Conservation (phyloP, 2,113 vertebrate genomes). For the Leptodactylus fuscus region DNA sequence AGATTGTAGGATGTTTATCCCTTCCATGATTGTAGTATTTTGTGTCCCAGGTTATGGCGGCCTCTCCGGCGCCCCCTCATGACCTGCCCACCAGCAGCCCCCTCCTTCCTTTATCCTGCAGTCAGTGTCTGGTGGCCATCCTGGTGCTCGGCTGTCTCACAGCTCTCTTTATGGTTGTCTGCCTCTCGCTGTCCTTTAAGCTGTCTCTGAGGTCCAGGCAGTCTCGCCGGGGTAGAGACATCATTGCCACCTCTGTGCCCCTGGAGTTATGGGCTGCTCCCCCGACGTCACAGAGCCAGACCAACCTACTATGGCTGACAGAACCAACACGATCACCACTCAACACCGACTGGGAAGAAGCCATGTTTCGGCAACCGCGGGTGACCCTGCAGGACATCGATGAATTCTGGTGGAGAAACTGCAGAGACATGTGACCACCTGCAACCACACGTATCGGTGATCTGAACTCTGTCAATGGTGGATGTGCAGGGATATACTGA, state of each 20-base stretch:
- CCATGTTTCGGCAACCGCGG: slow-evolving; percentile 23
- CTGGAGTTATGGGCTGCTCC: slow-evolving; percentile 58
- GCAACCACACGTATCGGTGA: neutral
- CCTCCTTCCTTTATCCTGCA: slow-evolving; percentile 7
- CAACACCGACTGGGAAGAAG: neutral
- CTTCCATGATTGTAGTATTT: neutral
- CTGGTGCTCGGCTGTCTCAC: slow-evolving; percentile 16
- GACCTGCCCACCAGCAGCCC: neutral
- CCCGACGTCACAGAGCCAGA: slow-evolving; percentile 37
- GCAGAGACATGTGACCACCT: neutral
- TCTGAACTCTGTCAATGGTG: neutral
- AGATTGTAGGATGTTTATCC: neutral
- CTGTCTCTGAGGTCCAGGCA: slow-evolving; percentile 17
- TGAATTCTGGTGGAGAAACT: slow-evolving; percentile 52
- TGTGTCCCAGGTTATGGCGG: slow-evolving; percentile 39
- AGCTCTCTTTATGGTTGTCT: slow-evolving; percentile 56
- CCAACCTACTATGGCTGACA: neutral
- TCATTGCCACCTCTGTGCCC: neutral
- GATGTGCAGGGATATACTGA: neutral
- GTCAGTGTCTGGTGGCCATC: slow-evolving; percentile 48
- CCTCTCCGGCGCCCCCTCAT: neutral
- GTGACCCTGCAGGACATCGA: slow-evolving; percentile 61
- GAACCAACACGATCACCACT: neutral
- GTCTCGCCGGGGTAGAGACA: neutral
- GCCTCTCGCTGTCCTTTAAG: slow-evolving; percentile 40